Base-by-base conservation (phyloP, 1,140 invertebrate species). In the Trichomalopsis sarcophagae region DNA sequence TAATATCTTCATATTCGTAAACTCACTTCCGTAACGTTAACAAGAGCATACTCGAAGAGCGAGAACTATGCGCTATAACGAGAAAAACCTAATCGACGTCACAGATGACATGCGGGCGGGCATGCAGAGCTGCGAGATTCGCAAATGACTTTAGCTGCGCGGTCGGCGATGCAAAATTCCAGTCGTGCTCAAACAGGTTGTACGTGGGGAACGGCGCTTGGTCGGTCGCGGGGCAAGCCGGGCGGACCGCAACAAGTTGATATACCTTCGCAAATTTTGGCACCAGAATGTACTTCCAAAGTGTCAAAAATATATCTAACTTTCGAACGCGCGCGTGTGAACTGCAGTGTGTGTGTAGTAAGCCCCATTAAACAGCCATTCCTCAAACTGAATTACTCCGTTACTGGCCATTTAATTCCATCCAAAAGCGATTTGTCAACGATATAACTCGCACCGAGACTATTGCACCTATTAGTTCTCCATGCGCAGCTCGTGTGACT, bases 171-270 rank as follows among this genome's bases (percentile, higher is more conserved):
- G 30, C 30, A 27, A 76, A 83, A 77, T 76, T 77, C 55, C 55
- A 47, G 75, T 75, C 82, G 47, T 68, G 75, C 74, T 77, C 36
- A 83, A 83, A 83, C 74, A 83, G 62, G 82, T 77, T 83, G 82
- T 69, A 83, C 33, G 36, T 44, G 73, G 27, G 30, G 3, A 44
- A 44, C 40, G 40, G 7, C 40, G 40, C 40, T 27, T 27, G 27
- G 40, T 36, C 14, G n/a, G 40, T 50, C n/a, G 33, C 33, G 3
- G 14, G 50, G 17, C 50, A 55, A 62, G 33, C 9, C 14, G 14
- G 73, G 44, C 17, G 36, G 11, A 47, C 50, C 13, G 82, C 74
- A 83, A 83, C 82, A 83, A 76, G 82, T 83, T 83, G 74, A 83
- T 77, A 69, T 77, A 83, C 82, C 73, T 83, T 68, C 55, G 21